These are phyloP conservation scores for Oostethus manadensis DNA, from an alignment of 2,113 vertebrate genomes.

Conservation along the genomic window DNA sequence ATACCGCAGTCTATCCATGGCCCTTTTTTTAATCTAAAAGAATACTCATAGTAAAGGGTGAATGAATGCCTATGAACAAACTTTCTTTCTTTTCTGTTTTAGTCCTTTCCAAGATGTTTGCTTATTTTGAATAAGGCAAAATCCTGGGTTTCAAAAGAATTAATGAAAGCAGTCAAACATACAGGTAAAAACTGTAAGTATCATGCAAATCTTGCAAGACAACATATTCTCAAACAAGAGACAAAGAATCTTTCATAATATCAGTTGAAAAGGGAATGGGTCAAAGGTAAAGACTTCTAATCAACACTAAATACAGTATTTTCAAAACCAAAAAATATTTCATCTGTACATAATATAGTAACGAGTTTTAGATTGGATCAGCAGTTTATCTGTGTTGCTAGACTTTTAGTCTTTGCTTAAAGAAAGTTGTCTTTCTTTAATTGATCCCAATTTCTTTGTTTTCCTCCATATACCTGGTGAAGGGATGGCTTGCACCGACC, in stretches of 20 bases:
- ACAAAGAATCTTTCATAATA: constrained; percentile 76
- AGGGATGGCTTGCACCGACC: constrained; percentile 80
- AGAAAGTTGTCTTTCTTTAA: constrained; percentile 68
- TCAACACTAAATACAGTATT: constrained; percentile 77
- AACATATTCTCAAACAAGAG: constrained; percentile 82
- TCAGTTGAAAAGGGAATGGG: constrained; percentile 72
- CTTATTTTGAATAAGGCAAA: constrained; percentile 67
- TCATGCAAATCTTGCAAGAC: constrained; percentile 85
- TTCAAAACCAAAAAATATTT: constrained; percentile 75
- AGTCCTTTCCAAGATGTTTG: constrained; percentile 61
- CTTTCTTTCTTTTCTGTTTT: constrained; percentile 43
- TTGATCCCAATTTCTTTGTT: constrained; percentile 99
- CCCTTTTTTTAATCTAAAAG: constrained; percentile 46
- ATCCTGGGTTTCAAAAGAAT: constrained; percentile 65
- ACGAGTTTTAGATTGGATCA: constrained; percentile 73
- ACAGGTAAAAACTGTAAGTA: constrained; percentile 77
- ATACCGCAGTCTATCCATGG: constrained; percentile 49
- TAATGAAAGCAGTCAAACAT: constrained; percentile 78
- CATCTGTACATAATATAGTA: constrained; percentile 78
- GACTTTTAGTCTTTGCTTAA: constrained; percentile 56
- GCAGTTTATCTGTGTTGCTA: constrained; percentile 63
- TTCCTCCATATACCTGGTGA: constrained; percentile 96
- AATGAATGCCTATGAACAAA: constrained; percentile 58
- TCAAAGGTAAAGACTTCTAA: constrained; percentile 73
- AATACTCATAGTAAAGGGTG: constrained; percentile 60